These are phyloP conservation scores for Dasyprocta punctata DNA, from an alignment of 2,113 vertebrate species.

Conservation along the genomic window DNA sequence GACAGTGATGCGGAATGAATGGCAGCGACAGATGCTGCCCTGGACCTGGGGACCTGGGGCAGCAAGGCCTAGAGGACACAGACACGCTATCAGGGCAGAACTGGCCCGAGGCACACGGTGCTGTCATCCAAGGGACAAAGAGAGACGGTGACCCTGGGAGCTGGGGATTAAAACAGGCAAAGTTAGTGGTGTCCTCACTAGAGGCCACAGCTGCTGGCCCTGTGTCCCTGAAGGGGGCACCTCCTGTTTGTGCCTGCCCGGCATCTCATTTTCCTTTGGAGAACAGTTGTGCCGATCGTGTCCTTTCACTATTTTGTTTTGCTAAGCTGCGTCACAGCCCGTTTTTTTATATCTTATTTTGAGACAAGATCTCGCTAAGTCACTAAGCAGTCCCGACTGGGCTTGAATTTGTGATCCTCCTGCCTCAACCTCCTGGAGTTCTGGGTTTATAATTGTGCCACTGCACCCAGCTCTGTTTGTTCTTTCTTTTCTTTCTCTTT, in stretches of 20 bases:
- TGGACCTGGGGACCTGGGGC: neutral
- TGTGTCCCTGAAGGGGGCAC: neutral
- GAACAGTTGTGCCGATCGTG: neutral
- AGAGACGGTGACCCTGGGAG: neutral
- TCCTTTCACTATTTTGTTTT: neutral
- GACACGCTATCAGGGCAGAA: neutral
- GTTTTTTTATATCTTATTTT: neutral
- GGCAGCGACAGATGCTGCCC: accelerated
- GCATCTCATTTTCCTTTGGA: neutral
- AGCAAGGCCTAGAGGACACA: neutral
- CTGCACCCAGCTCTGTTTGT: neutral
- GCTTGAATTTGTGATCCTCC: neutral
- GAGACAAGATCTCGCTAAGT: neutral
- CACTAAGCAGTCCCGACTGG: neutral
- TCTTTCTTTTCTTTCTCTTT: neutral
- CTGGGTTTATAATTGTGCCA: neutral
- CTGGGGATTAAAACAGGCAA: neutral
- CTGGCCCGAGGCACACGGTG: neutral
- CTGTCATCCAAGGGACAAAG: neutral
- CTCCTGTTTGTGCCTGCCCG: neutral
- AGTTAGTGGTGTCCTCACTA: neutral
- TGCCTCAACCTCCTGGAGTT: neutral
- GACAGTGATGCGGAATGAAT: accelerated
- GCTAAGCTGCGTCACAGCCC: neutral
- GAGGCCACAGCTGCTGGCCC: neutral